Percentiles rank a stretch among this genome's conserved stretches.
phyloP scores from a whole-genome alignment of 2,113 vertebrate species.

The Stigmatopora argus region DNA sequence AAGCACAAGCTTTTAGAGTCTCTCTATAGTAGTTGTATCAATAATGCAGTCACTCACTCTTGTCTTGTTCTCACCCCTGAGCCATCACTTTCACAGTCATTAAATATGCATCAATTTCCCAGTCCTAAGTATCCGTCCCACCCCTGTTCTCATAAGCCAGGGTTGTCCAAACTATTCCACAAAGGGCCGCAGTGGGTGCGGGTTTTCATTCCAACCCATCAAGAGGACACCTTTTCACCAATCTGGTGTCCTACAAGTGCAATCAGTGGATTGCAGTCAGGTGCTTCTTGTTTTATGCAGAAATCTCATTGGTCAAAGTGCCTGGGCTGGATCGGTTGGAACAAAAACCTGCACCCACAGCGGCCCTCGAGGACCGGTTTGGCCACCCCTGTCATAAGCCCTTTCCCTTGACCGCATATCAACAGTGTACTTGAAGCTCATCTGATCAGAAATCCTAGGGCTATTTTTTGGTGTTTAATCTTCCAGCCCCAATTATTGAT shows the following conservation, averaged over 20 bases:
- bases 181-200: too few species aligned
- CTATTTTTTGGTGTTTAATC: conserved; percentile 13
- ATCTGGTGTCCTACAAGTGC: too few species aligned
- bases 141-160: conserved; percentile 41
- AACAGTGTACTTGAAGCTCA: conserved; percentile 17
- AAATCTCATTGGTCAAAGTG: too few species aligned
- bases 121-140: conserved; percentile 41
- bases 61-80: conserved; percentile 42
- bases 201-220: too few species aligned
- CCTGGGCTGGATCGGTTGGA: too few species aligned
- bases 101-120: conserved; percentile 66
- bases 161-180: too few species aligned
- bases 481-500: not conserved
- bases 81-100: conserved; percentile 54
- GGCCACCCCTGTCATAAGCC: too few species aligned
- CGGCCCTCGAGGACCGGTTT: too few species aligned
- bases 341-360: too few species aligned
- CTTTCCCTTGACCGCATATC: conserved; percentile 11
- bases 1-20: conserved; percentile 43
- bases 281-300: too few species aligned
- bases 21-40: conserved; percentile 55
- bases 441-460: conserved; percentile 8
- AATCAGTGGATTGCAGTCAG: too few species aligned
- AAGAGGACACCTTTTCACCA: too few species aligned
- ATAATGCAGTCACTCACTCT: conserved; percentile 62